These are phyloP conservation scores for Ypsolopha scabrella DNA, from an alignment of 2,888 invertebrate genomes.

Conservation along the genomic window DNA sequence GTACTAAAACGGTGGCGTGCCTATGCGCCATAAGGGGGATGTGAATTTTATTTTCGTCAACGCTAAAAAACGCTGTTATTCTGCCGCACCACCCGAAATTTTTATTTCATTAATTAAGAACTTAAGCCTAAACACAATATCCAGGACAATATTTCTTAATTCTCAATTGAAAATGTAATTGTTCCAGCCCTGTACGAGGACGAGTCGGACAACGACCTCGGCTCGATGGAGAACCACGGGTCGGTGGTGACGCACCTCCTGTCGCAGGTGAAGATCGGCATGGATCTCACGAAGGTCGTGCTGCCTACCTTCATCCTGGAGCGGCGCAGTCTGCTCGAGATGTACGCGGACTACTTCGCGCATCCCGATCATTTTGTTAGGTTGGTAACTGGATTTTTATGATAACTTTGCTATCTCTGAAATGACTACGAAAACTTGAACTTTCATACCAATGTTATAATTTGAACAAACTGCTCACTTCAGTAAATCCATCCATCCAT, in stretches of 20 bases:
- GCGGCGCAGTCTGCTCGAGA: conserved; percentile 95
- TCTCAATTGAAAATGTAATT: no score
- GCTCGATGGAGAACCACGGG: conserved; percentile 95
- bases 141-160: no score
- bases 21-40: no score
- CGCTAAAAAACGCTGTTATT: no score
- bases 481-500: not conserved
- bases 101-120: no score
- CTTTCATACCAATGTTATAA: not conserved
- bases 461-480: not conserved
- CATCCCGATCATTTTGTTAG: conserved; percentile 97
- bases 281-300: conserved; percentile 98
- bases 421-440: not conserved
- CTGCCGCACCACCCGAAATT: no score
- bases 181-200: conserved; percentile 88
- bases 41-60: no score
- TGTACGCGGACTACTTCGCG: conserved; percentile 99
- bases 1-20: no score
- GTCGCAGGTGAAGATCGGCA: conserved; percentile 98
- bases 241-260: conserved; percentile 97
- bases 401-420: not conserved
- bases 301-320: conserved; percentile 99
- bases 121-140: no score
- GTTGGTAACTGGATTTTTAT: conserved; percentile 54
- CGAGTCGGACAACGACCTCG: conserved; percentile 88